Evolutionary conservation across 2,113 vertebrate species (phyloP).

Genomic region (Pseudolaguvia tuberculata): DNA sequence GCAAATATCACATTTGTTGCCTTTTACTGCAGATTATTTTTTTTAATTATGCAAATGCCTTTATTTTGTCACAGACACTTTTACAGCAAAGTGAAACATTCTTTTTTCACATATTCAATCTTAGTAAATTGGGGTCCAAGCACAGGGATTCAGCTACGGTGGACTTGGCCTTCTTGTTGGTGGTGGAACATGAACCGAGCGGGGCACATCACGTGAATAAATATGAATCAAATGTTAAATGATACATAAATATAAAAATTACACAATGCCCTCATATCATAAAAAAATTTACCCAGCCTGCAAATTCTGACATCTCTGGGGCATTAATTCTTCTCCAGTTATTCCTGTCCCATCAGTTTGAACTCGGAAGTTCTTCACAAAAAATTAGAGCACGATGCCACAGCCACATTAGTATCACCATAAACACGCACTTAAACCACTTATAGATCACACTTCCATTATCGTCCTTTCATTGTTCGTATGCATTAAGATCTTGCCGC

Average conservation of each 20-base stretch:
- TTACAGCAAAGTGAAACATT: not conserved
- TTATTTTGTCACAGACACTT: too few species aligned
- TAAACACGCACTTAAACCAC: conserved; percentile 27
- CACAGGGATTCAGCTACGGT: too few species aligned
- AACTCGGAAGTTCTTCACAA: not conserved
- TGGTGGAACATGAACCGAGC: too few species aligned
- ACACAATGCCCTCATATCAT: too few species aligned
- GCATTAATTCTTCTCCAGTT: not conserved
- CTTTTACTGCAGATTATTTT: not conserved
- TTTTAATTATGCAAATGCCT: too few species aligned
- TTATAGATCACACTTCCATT: conserved; percentile 30
- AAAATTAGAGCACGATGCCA: not conserved
- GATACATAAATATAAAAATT: not conserved
- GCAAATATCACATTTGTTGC: not conserved
- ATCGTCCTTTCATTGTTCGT: conserved; percentile 29
- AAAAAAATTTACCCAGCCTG: not conserved
- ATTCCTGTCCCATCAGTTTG: not conserved
- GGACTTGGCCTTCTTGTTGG: too few species aligned
- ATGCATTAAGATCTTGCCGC: conserved; percentile 45
- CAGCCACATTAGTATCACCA: not conserved
- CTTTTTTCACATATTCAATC: too few species aligned
- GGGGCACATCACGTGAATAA: too few species aligned
- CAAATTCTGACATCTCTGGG: not conserved
- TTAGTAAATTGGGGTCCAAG: too few species aligned
- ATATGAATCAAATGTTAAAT: not conserved